Evolutionary conservation across 2,113 vertebrate genomes (phyloP), one percentile per base, ranked within the genome.

Genomic region (Caretta caretta): DNA sequence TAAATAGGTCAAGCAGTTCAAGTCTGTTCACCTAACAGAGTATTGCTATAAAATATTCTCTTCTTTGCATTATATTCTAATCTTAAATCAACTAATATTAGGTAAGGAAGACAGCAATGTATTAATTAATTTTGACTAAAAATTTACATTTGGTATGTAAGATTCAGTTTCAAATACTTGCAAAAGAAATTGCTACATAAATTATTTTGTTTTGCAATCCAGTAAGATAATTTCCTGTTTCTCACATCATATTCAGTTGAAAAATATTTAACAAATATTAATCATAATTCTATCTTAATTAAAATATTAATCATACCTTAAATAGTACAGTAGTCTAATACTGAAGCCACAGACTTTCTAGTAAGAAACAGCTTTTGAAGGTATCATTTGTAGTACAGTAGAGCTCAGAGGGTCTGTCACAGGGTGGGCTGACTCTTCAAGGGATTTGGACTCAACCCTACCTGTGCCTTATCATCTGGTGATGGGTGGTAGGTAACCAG

Each of bases 161-260:
- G n/a, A 8, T 72, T 38, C n/a, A 62, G 38, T 93, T 76, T 1
- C 8, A 51, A 91, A 16, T 83, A 82, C 75, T 19, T 69, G 31
- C 13, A 59, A 35, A 93, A 76, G 4, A 49, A 46, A 56, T 13
- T 87, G 76, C 31, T 54, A 81, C 22, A 14, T 1, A 31, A 2
- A 54, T 1, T 1, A 27, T 80, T 72, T 76, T 42, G 22, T 91
- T 87, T 87, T 84, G 3, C 42, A 48, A 79, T 50, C 31, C 4
- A 72, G 78, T 7, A 2, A 48, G 11, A 25, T 78, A 78, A 25
- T 27, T 25, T 78, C 11, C 24, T 48, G 57, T 27, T 69, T 80
- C 24, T 83, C 62, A 19, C 65, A 88, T 81, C 56, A 87, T 89
- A 89, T 57, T n/a, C 59, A 80, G 19, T 91, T 82, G 14, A 90